Percentiles rank a stretch among this genome's conserved stretches.
Conservation (phyloP, 2,888 invertebrate species). For the Phengaris alcon region DNA sequence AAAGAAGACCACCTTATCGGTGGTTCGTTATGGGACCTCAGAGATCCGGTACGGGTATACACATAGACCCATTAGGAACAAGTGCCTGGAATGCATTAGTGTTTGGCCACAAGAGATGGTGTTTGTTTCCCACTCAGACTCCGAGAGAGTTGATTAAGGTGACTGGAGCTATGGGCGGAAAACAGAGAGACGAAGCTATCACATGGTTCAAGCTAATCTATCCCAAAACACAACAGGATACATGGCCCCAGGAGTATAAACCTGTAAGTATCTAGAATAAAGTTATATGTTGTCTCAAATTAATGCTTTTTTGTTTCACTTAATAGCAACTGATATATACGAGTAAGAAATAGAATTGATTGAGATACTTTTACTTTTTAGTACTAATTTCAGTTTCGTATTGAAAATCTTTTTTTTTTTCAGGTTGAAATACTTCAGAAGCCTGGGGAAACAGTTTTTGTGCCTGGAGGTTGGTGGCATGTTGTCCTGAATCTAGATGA, state of each 20-base stretch:
- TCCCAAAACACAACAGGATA: slow-evolving; percentile 91
- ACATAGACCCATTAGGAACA: slow-evolving; percentile 98
- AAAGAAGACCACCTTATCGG: slow-evolving; percentile 96
- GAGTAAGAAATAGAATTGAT: no score
- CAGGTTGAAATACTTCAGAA: slow-evolving; percentile 95
- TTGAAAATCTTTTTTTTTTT: slow-evolving; percentile 38
- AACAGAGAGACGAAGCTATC: slow-evolving; percentile 98
- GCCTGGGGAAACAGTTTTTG: slow-evolving; percentile 98
- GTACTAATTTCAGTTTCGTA: no score
- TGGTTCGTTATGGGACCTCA: slow-evolving; percentile 99
- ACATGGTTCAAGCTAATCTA: slow-evolving; percentile 98
- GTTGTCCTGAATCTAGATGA: slow-evolving; percentile 98
- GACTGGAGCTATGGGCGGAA: slow-evolving; percentile 93
- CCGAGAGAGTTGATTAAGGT: slow-evolving; percentile 98
- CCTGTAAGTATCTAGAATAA: slow-evolving; percentile 78
- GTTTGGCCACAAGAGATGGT: slow-evolving; percentile 98
- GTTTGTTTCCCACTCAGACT: slow-evolving; percentile 97
- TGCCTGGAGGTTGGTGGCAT: slow-evolving; percentile 99
- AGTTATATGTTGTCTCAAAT: no score
- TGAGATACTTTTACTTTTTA: no score
- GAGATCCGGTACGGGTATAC: slow-evolving; percentile 98
- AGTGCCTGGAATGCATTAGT: slow-evolving; percentile 99
- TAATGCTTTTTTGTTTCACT: no score
- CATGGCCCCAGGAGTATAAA: slow-evolving; percentile 94
- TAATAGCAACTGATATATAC: no score